Conservation (phyloP, 2,888 invertebrate species). For the Drosophila niveifrons region DNA sequence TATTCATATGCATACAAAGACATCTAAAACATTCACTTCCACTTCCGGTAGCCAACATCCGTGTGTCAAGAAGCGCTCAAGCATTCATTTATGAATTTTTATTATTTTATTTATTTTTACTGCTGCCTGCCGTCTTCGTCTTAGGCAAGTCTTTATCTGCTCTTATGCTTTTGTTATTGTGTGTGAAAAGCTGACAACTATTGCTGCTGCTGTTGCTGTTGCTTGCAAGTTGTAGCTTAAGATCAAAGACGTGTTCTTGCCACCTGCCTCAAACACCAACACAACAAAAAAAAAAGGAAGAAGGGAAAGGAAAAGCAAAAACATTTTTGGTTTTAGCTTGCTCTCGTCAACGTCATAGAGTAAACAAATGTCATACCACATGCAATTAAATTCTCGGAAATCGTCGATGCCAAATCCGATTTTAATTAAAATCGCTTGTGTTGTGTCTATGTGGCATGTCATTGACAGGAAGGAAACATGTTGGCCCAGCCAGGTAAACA, state of each 20-base stretch:
- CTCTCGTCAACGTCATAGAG: constrained; percentile 46
- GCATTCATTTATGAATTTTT: constrained; percentile 80
- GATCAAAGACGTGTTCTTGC: constrained; percentile 60
- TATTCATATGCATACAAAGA: constrained; percentile 18
- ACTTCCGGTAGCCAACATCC: constrained; percentile 72
- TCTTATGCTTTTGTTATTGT: constrained; percentile 13
- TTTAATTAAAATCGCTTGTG: constrained; percentile 76
- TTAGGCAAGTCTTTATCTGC: constrained; percentile 3
- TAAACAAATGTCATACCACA: constrained; percentile 72
- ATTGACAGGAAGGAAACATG: constrained; percentile 69
- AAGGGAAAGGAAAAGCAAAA: not conserved
- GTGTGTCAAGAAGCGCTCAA: constrained; percentile 70
- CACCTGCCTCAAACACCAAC: not conserved
- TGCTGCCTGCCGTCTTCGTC: constrained; percentile 10
- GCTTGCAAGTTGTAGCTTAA: constrained; percentile 21
- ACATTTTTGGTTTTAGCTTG: not conserved
- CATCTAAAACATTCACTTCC: constrained; percentile 32
- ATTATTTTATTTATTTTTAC: constrained; percentile 54
- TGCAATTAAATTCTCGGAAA: constrained; percentile 77
- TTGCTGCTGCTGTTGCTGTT: constrained; percentile 54
- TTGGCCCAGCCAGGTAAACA: constrained; percentile 56
- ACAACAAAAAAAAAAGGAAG: not conserved
- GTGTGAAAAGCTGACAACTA: constrained; percentile 55
- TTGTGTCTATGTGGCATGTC: constrained; percentile 58
- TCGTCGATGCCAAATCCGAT: constrained; percentile 79